Evolutionary conservation across 2,888 invertebrate genomes (phyloP).

Genomic region (Drosophila parthenogenetica): DNA sequence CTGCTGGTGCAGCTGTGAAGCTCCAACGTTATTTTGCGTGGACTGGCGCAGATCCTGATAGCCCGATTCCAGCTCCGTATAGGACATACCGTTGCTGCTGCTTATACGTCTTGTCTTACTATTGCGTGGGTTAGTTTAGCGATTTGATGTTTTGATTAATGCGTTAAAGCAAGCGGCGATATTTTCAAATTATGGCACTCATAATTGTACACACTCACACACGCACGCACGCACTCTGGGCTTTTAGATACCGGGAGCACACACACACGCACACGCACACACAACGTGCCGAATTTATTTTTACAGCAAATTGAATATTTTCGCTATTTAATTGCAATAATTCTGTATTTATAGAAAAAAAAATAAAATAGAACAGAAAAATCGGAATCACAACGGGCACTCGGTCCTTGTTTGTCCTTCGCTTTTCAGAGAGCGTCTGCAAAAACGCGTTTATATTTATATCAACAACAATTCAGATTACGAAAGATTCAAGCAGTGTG

Average conservation of each 20-base stretch:
- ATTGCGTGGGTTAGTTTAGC: slow-evolving; percentile 35
- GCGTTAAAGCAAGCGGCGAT: slow-evolving; percentile 32
- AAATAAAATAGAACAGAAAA: neutral
- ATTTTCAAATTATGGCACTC: slow-evolving; percentile 27
- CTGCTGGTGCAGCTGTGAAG: slow-evolving; percentile 48
- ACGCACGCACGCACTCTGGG: slow-evolving; percentile 12
- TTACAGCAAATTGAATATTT: neutral
- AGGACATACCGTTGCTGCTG: slow-evolving; percentile 89
- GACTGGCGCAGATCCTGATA: slow-evolving; percentile 90
- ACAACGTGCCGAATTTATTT: slow-evolving; percentile 20
- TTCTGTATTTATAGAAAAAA: neutral
- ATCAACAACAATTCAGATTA: slow-evolving; percentile 45
- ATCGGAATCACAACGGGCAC: neutral
- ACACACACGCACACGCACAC: slow-evolving; percentile 11
- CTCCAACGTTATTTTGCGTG: slow-evolving; percentile 51
- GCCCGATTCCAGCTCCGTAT: slow-evolving; percentile 96
- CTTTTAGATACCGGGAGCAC: slow-evolving; percentile 27
- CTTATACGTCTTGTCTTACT: neutral
- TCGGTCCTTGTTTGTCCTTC: slow-evolving; percentile 27
- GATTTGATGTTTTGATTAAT: slow-evolving; percentile 23
- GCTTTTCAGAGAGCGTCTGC: slow-evolving; percentile 8
- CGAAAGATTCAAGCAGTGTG: slow-evolving; percentile 36
- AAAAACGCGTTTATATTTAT: slow-evolving; percentile 31
- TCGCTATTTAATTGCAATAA: slow-evolving; percentile 6
- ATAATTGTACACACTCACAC: slow-evolving; percentile 5